phyloP scores from a whole-genome alignment of 2,113 vertebrate species.

The Leptocoma aspasia region DNA sequence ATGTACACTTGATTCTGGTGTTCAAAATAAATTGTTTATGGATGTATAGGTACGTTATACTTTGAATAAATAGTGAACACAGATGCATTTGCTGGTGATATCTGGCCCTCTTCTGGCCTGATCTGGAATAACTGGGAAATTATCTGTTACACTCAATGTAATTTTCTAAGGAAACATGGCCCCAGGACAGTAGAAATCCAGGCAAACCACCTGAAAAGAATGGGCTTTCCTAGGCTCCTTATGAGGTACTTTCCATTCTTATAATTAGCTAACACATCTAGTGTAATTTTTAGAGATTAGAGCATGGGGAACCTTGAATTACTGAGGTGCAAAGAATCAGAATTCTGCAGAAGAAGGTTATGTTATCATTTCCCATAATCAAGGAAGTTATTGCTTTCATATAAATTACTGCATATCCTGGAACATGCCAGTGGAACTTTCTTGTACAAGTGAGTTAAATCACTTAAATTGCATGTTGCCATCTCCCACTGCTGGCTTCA shows the following conservation, averaged over 20 bases:
- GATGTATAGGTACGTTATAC: accelerated
- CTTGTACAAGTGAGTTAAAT: not conserved
- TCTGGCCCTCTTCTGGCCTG: not conserved
- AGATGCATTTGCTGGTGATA: not conserved
- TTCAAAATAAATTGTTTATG: not conserved
- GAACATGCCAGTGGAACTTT: not conserved
- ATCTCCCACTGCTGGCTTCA: not conserved
- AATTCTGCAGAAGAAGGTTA: not conserved
- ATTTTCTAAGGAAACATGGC: not conserved
- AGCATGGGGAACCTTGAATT: not conserved
- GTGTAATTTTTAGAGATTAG: not conserved
- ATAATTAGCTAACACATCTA: not conserved
- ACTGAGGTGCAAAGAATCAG: not conserved
- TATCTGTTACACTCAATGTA: not conserved
- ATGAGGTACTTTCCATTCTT: not conserved
- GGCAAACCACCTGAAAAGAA: not conserved
- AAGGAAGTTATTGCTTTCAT: not conserved
- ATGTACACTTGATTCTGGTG: not conserved
- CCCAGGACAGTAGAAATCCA: not conserved
- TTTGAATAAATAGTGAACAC: not conserved
- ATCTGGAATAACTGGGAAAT: not conserved
- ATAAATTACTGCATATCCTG: not conserved
- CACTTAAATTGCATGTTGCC: accelerated
- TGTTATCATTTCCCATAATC: not conserved
- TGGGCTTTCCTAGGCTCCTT: not conserved